A percentile compares a stretch with the other conserved stretches of the same genome.
Conservation (phyloP, 2,113 vertebrate species). For the Neodontobutis hainanensis region DNA sequence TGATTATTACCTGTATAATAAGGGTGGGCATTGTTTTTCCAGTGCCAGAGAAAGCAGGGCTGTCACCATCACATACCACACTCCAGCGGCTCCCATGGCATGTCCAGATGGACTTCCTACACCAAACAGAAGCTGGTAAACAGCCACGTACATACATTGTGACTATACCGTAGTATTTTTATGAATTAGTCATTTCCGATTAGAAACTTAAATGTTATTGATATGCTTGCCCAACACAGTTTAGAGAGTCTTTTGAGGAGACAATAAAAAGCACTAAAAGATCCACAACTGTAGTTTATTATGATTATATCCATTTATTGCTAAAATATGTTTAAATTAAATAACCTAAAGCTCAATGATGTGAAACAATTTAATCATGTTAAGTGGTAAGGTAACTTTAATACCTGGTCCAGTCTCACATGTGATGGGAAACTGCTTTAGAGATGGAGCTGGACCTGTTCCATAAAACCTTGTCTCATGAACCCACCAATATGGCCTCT, state of each 20-base stretch:
- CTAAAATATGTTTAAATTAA: no score
- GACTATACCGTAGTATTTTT: no score
- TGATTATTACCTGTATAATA: slow-evolving; percentile 65
- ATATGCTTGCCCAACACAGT: no score
- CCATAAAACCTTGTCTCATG: slow-evolving; percentile 81
- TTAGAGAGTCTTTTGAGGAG: no score
- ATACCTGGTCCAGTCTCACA: slow-evolving; percentile 85
- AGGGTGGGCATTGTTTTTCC: slow-evolving; percentile 55
- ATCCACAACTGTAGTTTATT: no score
- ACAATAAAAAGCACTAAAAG: no score
- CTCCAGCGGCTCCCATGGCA: slow-evolving; percentile 78
- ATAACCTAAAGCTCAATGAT: no score
- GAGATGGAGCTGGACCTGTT: slow-evolving; percentile 48
- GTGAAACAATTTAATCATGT: slow-evolving; percentile 7
- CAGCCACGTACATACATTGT: no score
- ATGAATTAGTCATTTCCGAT: no score
- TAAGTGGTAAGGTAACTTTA: neutral
- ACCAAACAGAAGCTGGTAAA: neutral
- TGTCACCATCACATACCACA: slow-evolving; percentile 82
- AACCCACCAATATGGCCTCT: slow-evolving; percentile 85
- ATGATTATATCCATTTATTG: no score
- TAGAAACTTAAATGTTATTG: no score
- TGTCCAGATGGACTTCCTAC: slow-evolving; percentile 83
- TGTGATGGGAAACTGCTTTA: slow-evolving; percentile 80
- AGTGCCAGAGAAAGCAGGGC: slow-evolving; percentile 65